Evolutionary conservation across 1,140 invertebrate species (phyloP), one percentile per base, ranked within the genome.

Genomic region (Ganaspis sp.): DNA sequence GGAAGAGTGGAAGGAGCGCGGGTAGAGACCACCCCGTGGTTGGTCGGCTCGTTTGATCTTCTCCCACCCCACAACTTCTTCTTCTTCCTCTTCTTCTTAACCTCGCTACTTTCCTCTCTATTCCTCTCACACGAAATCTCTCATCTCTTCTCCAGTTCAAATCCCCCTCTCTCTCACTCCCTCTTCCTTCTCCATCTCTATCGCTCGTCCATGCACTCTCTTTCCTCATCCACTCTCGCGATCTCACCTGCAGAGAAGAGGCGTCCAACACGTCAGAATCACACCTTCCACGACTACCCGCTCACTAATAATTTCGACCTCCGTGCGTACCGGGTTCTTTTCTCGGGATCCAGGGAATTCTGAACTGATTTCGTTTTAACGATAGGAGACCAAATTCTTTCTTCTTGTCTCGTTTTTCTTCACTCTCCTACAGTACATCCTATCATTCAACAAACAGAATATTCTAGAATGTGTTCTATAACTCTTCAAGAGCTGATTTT

Each of bases 21-120:
- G 86, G 87, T 87, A 88, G 88, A 90, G 89, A 91, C 90, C 90
- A 91, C 90, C 90, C 90, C 90, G 90, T 91, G 90, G 89, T 84
- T 89, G 77, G 90, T 89, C 90, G 90, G 90, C 89, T 87, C 90
- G 83, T 91, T 91, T 91, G 89, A 91, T 91, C 90, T 91, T 90
- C 89, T 88, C 90, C 90, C 86, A 89, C 89, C 78, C 78, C 70
- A 45, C 8, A 15, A 72, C 80, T 75, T 81, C 82, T 86, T 84
- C 29, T 45, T 73, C 64, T 40, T 69, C n/a, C 69, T 74, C 58
- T 42, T 77, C 81, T 75, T 38, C 75, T 83, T 79, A 74, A 64
- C 53, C 19, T 9, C 45, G 34, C 58, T 69, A 11, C 29, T 70
- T 73, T 21, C 54, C 70, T 53, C 64, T 76, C 74, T 64, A 26